A percentile compares a stretch with the other conserved stretches of the same genome.
Conservation (phyloP, 2,797 vertebrate genomes). For the Anniella stebbinsi region DNA sequence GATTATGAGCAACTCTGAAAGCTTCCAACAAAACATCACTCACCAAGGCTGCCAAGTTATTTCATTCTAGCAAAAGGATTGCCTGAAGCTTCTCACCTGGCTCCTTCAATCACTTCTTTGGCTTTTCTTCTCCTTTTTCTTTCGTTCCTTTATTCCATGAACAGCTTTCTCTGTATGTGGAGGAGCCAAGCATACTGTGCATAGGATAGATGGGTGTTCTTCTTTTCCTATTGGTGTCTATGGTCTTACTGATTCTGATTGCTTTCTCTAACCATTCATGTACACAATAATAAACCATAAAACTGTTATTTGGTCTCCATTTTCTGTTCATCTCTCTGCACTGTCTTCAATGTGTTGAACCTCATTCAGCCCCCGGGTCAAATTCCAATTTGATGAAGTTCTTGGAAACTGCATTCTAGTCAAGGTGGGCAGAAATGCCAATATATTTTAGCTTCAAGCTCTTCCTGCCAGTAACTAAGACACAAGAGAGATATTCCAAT, state of each 20-base stretch:
- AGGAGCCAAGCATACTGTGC: not conserved
- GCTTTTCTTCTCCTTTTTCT: not conserved
- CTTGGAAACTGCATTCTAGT: too few species aligned
- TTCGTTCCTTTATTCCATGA: not conserved
- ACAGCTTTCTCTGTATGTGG: not conserved
- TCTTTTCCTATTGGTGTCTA: not conserved
- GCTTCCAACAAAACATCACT: too few species aligned
- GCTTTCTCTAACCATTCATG: not conserved
- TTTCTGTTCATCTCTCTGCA: not conserved
- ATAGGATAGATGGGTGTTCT: not conserved
- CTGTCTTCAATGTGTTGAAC: too few species aligned
- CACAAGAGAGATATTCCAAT: too few species aligned
- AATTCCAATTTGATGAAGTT: too few species aligned
- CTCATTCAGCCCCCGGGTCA: too few species aligned
- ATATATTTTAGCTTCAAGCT: too few species aligned
- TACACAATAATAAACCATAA: constrained; percentile 3
- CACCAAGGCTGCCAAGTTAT: too few species aligned
- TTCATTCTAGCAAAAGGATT: not conserved
- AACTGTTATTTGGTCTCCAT: not conserved
- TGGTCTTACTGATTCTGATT: not conserved
- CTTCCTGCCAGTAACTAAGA: too few species aligned
- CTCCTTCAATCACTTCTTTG: not conserved
- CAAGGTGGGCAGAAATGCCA: too few species aligned
- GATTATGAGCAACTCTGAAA: not conserved
- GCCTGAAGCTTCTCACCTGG: not conserved